A percentile compares a stretch with the other conserved stretches of the same genome.
Evolutionary conservation across 1,140 invertebrate genomes (phyloP).

Genomic region (Druon quercuslanigerum): DNA sequence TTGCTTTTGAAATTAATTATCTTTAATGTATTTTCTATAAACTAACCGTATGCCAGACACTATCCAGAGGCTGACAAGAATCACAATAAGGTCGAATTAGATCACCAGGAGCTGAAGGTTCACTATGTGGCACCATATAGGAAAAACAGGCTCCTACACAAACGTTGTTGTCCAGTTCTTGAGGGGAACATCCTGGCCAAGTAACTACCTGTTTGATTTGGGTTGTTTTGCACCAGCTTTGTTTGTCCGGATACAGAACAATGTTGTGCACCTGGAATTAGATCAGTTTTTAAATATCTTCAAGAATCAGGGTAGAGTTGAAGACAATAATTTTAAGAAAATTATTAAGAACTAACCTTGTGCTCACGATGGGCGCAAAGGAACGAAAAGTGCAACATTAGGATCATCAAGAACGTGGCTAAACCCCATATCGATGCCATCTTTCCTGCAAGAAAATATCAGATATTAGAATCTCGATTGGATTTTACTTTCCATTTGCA

Average conservation of each 20-base stretch:
- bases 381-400: constrained; percentile 52
- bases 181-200: constrained; percentile 78
- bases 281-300: constrained; percentile 2
- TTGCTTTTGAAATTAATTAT: too few species aligned
- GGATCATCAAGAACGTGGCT: constrained; percentile 48
- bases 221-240: constrained; percentile 83
- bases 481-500: too few species aligned
- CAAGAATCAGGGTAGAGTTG: background rate
- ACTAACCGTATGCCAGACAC: constrained; percentile 80
- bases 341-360: constrained; percentile 61
- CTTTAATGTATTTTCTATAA: too few species aligned
- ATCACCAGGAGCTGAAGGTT: constrained; percentile 81
- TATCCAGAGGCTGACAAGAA: constrained; percentile 80
- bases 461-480: background rate
- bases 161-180: constrained; percentile 82
- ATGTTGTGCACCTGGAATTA: constrained; percentile 80
- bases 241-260: constrained; percentile 81
- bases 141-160: constrained; percentile 83
- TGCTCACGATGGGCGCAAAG: constrained; percentile 70
- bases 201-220: constrained; percentile 81
- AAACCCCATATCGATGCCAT: constrained; percentile 60
- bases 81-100: constrained; percentile 82
- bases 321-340: background rate
- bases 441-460: constrained; percentile 56
- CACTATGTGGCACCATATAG: constrained; percentile 81